phyloP scores from a whole-genome alignment of 2,888 invertebrate genomes.

The Epinotia brunnichana region DNA sequence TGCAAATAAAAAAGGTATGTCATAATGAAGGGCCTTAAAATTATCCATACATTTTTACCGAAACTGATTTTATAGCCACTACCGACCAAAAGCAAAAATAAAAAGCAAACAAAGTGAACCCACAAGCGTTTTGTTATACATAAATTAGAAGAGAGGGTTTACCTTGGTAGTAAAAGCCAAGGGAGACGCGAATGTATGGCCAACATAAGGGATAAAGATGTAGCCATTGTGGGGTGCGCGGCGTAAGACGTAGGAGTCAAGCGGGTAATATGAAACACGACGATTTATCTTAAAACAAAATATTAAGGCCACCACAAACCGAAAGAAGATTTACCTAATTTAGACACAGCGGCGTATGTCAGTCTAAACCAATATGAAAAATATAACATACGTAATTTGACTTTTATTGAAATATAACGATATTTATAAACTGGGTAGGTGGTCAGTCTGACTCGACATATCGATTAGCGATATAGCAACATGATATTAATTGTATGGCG shows the following conservation, averaged over 20 bases:
- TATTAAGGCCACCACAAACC: no score
- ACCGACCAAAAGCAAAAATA: slow-evolving; percentile 16
- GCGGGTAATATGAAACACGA: slow-evolving; percentile 11
- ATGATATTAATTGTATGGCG: background rate
- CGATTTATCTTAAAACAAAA: no score
- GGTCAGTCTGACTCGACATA: no score
- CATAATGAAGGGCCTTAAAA: background rate
- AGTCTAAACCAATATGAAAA: no score
- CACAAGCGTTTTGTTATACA: slow-evolving; percentile 41
- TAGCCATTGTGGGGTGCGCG: slow-evolving; percentile 26
- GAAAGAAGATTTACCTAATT: no score
- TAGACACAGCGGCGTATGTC: no score
- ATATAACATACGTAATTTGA: no score
- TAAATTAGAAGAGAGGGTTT: slow-evolving; percentile 45
- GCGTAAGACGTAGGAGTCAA: background rate
- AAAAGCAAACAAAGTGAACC: slow-evolving; percentile 32
- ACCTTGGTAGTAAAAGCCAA: slow-evolving; percentile 43
- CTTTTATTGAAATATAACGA: no score
- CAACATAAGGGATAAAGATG: slow-evolving; percentile 36
- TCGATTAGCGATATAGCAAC: background rate
- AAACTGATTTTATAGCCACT: background rate
- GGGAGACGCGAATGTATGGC: slow-evolving; percentile 41
- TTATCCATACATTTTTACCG: background rate
- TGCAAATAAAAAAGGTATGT: background rate
- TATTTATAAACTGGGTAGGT: no score